Evolutionary conservation across 2,888 invertebrate species (phyloP).

Genomic region (Stramonita haemastoma): DNA sequence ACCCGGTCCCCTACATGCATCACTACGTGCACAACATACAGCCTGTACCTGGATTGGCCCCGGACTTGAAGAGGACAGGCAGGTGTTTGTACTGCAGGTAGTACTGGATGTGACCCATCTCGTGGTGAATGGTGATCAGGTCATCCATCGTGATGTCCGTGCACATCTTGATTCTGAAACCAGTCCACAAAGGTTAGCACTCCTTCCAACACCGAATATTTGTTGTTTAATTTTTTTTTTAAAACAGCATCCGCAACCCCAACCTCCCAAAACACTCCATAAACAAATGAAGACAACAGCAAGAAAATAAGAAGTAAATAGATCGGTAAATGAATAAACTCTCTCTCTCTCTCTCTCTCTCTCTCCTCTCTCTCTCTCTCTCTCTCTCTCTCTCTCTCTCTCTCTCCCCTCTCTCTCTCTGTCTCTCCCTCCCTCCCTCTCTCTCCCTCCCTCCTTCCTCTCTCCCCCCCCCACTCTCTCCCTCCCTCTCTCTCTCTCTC

Average conservation of each 20-base stretch:
- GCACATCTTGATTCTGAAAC: conserved; percentile 74
- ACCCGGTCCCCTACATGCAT: background rate
- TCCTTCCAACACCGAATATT: too few species aligned
- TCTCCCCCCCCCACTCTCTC: background rate
- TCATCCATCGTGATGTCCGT: conserved; percentile 71
- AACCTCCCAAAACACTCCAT: too few species aligned
- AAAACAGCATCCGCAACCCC: too few species aligned
- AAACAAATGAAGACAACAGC: too few species aligned
- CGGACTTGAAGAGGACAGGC: background rate
- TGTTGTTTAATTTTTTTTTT: too few species aligned
- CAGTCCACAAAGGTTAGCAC: too few species aligned
- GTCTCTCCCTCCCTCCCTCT: background rate
- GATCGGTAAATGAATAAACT: too few species aligned
- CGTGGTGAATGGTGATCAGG: conserved; percentile 74
- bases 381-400: too few species aligned
- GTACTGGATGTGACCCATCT: conserved; percentile 76
- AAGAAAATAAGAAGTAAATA: too few species aligned
- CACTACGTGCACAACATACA: background rate
- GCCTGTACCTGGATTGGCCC: background rate
- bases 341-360: too few species aligned
- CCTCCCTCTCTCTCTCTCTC: background rate
- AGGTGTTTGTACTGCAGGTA: background rate
- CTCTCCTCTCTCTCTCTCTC: too few species aligned
- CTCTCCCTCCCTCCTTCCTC: background rate
- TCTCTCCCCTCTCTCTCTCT: too few species aligned